phyloP scores from a whole-genome alignment of 1,140 invertebrate species.

The Periplaneta americana region DNA sequence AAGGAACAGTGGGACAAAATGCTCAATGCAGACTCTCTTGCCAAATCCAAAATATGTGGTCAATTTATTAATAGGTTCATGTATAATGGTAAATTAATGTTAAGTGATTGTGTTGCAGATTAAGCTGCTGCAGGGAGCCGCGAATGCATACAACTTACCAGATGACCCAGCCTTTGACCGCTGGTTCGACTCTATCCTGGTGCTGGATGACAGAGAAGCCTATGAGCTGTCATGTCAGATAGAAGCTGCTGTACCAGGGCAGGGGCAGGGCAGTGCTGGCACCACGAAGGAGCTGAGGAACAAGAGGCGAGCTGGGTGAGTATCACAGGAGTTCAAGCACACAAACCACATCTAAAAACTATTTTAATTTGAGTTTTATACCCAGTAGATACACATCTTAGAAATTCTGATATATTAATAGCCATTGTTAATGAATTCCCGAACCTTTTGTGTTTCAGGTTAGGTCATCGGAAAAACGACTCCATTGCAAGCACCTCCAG shows the following conservation, averaged over 20 bases:
- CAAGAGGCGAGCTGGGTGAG: slow-evolving; percentile 23
- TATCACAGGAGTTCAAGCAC: too few relatives aligned
- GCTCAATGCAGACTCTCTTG: too few relatives aligned
- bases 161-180: slow-evolving; percentile 79
- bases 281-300: slow-evolving; percentile 7
- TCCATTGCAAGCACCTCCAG: slow-evolving; percentile 87
- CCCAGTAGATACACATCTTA: too few relatives aligned
- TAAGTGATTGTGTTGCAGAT: slow-evolving; percentile 50
- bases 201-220: slow-evolving; percentile 86
- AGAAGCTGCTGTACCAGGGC: slow-evolving; percentile 55
- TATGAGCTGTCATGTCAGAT: slow-evolving; percentile 88
- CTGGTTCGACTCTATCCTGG: slow-evolving; percentile 88
- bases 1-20: too few relatives aligned
- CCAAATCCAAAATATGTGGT: too few relatives aligned
- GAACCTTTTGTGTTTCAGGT: not conserved
- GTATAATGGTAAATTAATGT: not conserved
- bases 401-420: too few relatives aligned
- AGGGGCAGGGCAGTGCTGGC: not conserved
- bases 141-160: slow-evolving; percentile 89
- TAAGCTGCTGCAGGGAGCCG: slow-evolving; percentile 93
- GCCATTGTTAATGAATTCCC: too few relatives aligned
- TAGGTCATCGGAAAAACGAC: slow-evolving; percentile 80
- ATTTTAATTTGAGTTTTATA: too few relatives aligned
- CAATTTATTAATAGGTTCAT: too few relatives aligned
- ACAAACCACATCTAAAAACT: too few relatives aligned